Evolutionary conservation across 2,797 vertebrate genomes (phyloP).

Genomic region (Dryobates pubescens): DNA sequence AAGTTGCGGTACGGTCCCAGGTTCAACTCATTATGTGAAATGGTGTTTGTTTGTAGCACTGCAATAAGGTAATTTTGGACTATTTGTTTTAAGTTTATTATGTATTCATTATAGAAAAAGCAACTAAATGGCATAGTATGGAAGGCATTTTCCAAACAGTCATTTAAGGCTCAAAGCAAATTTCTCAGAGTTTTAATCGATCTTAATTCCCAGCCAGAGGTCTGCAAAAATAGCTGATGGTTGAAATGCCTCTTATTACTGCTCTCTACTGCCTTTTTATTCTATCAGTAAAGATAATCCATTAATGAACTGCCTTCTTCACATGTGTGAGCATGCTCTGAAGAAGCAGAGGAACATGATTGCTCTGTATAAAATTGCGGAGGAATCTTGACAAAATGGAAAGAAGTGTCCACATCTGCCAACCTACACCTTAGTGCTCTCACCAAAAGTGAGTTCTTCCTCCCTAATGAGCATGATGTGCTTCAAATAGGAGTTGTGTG

Average conservation of each 20-base stretch:
- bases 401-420: background rate
- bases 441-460: background rate
- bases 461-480: background rate
- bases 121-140: background rate
- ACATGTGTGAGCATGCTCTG: background rate
- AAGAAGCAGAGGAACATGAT: background rate
- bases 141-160: background rate
- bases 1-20: background rate
- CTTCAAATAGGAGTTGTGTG: background rate
- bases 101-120: background rate
- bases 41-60: background rate
- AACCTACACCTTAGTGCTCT: background rate
- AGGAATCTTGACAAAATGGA: background rate
- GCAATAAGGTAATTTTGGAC: background rate
- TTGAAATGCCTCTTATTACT: background rate
- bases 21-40: background rate
- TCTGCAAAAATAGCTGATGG: background rate
- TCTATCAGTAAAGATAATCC: background rate
- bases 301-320: background rate
- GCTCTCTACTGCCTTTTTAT: background rate
- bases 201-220: background rate
- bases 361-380: background rate
- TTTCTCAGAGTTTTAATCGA: slow-evolving; percentile 13
- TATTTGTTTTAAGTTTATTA: background rate
- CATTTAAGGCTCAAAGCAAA: slow-evolving; percentile 1